Evolutionary conservation across 2,888 invertebrate genomes (phyloP).

Genomic region (Eulithis testata): DNA sequence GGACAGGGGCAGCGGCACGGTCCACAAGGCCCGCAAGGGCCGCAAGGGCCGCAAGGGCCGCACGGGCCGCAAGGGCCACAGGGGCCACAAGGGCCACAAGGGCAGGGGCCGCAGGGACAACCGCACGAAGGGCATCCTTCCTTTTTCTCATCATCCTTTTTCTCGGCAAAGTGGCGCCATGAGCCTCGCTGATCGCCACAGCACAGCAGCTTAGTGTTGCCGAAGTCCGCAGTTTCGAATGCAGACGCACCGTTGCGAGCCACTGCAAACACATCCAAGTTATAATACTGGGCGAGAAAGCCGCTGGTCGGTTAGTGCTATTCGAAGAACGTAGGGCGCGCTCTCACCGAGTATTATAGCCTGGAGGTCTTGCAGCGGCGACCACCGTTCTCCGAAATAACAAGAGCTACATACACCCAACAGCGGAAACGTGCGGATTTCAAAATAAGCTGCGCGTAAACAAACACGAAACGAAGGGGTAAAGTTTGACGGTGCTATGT

Average conservation of each 20-base stretch:
- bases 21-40: slow-evolving; percentile 47
- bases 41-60: slow-evolving; percentile 48
- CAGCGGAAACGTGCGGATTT: slow-evolving; percentile 46
- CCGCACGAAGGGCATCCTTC: slow-evolving; percentile 45
- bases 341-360: slow-evolving; percentile 74
- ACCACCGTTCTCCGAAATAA: slow-evolving; percentile 78
- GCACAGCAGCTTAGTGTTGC: slow-evolving; percentile 50
- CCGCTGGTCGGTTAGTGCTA: slow-evolving; percentile 66
- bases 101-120: slow-evolving; percentile 48
- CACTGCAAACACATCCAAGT: slow-evolving; percentile 76
- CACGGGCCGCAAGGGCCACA: slow-evolving; percentile 49
- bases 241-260: slow-evolving; percentile 42
- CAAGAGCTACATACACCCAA: slow-evolving; percentile 49
- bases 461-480: too few species aligned
- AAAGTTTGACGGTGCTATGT: too few species aligned
- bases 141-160: slow-evolving; percentile 55
- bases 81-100: slow-evolving; percentile 34
- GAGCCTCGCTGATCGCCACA: slow-evolving; percentile 57
- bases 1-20: slow-evolving; percentile 49
- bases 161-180: slow-evolving; percentile 54
- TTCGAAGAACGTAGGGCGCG: slow-evolving; percentile 68
- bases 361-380: slow-evolving; percentile 66
- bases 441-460: neutral
- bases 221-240: slow-evolving; percentile 42
- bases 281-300: slow-evolving; percentile 71